Percentiles rank a stretch among this genome's conserved stretches.
Conservation (phyloP, 1,140 invertebrate genomes). For the Formica selysi region DNA sequence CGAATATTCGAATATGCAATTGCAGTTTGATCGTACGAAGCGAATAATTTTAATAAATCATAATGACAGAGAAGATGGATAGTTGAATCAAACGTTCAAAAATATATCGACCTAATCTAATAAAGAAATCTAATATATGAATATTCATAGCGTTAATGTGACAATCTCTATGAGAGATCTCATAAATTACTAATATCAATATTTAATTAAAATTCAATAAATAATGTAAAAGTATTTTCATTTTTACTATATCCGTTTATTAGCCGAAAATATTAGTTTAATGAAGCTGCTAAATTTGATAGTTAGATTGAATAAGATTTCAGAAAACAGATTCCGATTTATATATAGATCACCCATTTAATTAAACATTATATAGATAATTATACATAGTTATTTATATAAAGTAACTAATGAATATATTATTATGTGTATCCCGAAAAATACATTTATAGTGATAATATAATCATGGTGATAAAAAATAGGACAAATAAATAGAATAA, state of each 20-base stretch:
- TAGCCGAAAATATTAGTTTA: too few species aligned
- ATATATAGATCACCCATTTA: too few species aligned
- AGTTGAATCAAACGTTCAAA: not conserved
- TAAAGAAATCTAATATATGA: not conserved
- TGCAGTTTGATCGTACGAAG: not conserved
- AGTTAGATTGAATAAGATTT: not conserved
- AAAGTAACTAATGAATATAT: too few species aligned
- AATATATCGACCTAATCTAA: not conserved
- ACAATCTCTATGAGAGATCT: not conserved
- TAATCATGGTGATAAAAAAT: not conserved
- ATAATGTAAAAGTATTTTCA: not conserved
- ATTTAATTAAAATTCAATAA: not conserved
- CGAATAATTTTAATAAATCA: slow-evolving; percentile 32
- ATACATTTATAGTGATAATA: not conserved
- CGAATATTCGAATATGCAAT: not conserved
- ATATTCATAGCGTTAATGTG: not conserved
- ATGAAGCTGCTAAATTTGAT: not conserved
- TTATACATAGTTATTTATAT: too few species aligned
- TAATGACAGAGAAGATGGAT: not conserved
- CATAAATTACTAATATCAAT: not conserved
- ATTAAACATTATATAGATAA: too few species aligned
- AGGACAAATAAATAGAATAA: not conserved
- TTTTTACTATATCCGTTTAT: not conserved
- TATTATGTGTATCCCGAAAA: not conserved
- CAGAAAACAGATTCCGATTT: not conserved